phyloP scores from a whole-genome alignment of 1,140 invertebrate species.

The Coelopa frigida region DNA sequence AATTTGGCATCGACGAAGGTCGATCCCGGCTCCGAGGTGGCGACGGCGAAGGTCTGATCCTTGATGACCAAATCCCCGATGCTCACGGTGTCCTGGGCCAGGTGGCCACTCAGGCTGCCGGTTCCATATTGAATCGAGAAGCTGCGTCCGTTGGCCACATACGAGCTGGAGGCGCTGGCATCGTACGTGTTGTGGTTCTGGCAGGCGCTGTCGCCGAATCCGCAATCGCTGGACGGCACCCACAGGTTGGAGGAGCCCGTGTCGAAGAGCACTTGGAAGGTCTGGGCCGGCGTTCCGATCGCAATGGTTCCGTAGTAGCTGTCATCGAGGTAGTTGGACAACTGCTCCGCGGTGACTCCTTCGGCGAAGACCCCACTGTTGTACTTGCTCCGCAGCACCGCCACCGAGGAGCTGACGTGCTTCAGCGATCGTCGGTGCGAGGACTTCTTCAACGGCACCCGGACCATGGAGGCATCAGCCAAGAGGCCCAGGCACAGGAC shows the following conservation, averaged over 20 bases:
- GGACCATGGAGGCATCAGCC: neutral
- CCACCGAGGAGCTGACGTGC: neutral
- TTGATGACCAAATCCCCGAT: conserved; percentile 60
- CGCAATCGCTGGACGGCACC: conserved; percentile 91
- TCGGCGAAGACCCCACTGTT: neutral
- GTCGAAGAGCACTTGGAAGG: conserved; percentile 94
- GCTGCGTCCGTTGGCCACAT: conserved; percentile 76
- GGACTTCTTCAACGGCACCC: neutral
- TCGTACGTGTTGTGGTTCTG: conserved; percentile 83
- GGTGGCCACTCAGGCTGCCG: conserved; percentile 88
- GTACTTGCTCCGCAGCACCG: neutral
- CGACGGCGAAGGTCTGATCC: conserved; percentile 93
- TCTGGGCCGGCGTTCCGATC: conserved; percentile 88
- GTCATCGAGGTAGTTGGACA: conserved; percentile 85
- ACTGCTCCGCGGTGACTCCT: conserved; percentile 49
- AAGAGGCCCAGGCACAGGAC: no score
- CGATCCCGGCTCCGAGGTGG: conserved; percentile 80
- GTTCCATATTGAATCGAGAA: conserved; percentile 93
- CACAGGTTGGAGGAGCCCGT: conserved; percentile 97
- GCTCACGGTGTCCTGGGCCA: conserved; percentile 78
- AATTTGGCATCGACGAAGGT: conserved; percentile 89
- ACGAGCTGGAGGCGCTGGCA: conserved; percentile 70
- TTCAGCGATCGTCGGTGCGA: neutral
- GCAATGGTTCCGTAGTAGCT: conserved; percentile 93
- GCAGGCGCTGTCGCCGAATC: conserved; percentile 84